phyloP scores from a whole-genome alignment of 2,797 vertebrate genomes.

The Lagocephalus sceleratus region DNA sequence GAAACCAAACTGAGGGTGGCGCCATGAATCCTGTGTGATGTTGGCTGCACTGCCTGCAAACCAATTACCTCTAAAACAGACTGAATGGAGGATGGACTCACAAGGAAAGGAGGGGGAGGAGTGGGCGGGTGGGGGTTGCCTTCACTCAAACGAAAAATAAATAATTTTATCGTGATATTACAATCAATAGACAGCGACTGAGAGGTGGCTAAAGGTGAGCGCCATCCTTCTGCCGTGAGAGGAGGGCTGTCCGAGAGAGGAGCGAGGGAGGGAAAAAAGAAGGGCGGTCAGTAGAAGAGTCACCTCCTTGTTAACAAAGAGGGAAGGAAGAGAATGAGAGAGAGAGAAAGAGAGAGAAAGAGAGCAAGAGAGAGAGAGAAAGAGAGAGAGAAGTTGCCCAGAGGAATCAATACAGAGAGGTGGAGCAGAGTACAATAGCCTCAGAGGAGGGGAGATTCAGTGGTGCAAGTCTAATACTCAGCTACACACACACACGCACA shows the following conservation, averaged over 20 bases:
- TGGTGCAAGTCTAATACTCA: constrained; percentile 92
- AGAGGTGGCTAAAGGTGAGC: constrained; percentile 75
- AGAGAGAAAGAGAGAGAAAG: constrained; percentile 28
- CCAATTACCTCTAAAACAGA: constrained; percentile 66
- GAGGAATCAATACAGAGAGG: constrained; percentile 77
- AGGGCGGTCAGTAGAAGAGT: constrained; percentile 24
- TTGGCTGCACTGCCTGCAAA: constrained; percentile 38
- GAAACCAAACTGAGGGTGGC: constrained; percentile 45
- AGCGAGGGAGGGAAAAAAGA: not conserved
- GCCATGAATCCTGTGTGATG: constrained; percentile 41
- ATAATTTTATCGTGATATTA: constrained; percentile 78
- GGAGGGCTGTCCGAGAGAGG: constrained; percentile 42
- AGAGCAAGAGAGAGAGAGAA: constrained; percentile 9
- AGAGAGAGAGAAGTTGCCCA: constrained; percentile 54
- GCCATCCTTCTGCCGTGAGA: constrained; percentile 64
- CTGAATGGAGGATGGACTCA: constrained; percentile 25
- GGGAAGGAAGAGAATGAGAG: constrained; percentile 31
- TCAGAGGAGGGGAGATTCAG: constrained; percentile 87
- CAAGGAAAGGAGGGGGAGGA: constrained; percentile 13
- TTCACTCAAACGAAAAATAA: constrained; percentile 67
- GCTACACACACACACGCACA: constrained; percentile 23
- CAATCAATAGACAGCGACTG: constrained; percentile 77
- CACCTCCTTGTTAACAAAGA: constrained; percentile 46
- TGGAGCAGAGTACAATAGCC: constrained; percentile 84
- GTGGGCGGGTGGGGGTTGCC: constrained; percentile 13